phyloP scores from a whole-genome alignment of 1,140 invertebrate species.

The Drosophila busckii region DNA sequence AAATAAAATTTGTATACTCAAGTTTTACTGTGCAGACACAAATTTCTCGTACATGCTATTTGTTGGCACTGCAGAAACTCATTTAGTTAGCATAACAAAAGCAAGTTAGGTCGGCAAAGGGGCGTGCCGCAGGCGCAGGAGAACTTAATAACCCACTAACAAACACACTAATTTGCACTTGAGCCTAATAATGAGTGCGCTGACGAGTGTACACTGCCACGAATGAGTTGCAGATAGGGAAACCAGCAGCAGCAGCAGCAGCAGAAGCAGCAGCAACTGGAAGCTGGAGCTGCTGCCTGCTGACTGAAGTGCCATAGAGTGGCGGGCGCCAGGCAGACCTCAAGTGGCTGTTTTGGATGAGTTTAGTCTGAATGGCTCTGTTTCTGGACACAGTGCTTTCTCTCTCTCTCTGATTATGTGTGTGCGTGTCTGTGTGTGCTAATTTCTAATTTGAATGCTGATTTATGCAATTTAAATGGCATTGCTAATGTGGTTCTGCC shows the following conservation, averaged over 20 bases:
- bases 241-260: neutral
- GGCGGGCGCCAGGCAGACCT: conserved; percentile 14
- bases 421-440: conserved; percentile 24
- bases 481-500: conserved; percentile 29
- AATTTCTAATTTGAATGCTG: conserved; percentile 77
- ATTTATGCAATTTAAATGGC: conserved; percentile 69
- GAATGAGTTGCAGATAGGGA: conserved; percentile 35
- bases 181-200: conserved; percentile 75
- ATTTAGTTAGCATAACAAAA: conserved; percentile 75
- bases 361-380: conserved; percentile 23
- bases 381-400: conserved; percentile 39
- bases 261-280: conserved; percentile 1
- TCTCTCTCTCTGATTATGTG: conserved; percentile 14
- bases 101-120: neutral
- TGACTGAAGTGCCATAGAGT: too few species aligned
- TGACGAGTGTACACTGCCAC: conserved; percentile 53
- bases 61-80: conserved; percentile 53
- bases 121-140: conserved; percentile 1
- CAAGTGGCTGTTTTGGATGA: conserved; percentile 43
- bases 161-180: conserved; percentile 77
- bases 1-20: conserved; percentile 76
- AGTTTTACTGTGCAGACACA: conserved; percentile 61
- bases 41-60: conserved; percentile 40
- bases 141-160: conserved; percentile 74
- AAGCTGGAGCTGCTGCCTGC: neutral